Percentiles rank a stretch among this genome's conserved stretches.
phyloP scores from a whole-genome alignment of 2,888 invertebrate genomes.

The Crematogaster levior region DNA sequence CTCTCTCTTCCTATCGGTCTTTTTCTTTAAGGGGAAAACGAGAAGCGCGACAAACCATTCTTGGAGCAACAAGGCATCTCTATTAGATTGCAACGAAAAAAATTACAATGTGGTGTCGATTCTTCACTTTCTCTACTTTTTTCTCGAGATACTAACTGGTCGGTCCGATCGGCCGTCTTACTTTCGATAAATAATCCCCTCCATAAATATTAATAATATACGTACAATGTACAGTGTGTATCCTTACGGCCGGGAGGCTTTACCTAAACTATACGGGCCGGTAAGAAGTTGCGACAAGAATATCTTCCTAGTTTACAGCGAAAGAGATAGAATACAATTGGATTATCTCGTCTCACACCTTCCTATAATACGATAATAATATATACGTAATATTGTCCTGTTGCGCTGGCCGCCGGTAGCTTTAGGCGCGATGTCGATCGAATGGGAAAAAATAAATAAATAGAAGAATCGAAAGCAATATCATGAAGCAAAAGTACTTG shows the following conservation, averaged over 20 bases:
- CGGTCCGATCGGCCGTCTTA: slow-evolving; percentile 18
- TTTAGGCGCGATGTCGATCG: slow-evolving; percentile 62
- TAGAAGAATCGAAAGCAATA: not conserved
- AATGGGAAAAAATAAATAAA: not conserved
- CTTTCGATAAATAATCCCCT: slow-evolving; percentile 65
- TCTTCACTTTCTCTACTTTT: slow-evolving; percentile 19
- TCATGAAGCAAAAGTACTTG: not conserved
- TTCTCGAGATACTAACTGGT: slow-evolving; percentile 29
- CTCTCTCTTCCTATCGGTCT: not conserved
- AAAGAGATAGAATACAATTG: slow-evolving; percentile 43
- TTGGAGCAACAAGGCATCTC: slow-evolving; percentile 34
- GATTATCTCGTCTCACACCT: slow-evolving; percentile 36
- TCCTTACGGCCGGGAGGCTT: slow-evolving; percentile 41
- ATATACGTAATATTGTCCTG: slow-evolving; percentile 81
- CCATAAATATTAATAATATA: slow-evolving; percentile 59
- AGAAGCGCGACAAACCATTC: slow-evolving; percentile 34
- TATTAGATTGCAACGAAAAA: slow-evolving; percentile 31
- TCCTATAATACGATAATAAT: slow-evolving; percentile 53
- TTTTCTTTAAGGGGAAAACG: not conserved
- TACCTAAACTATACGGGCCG: slow-evolving; percentile 19
- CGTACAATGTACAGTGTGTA: slow-evolving; percentile 36
- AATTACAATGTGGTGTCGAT: slow-evolving; percentile 10
- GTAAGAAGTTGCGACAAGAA: slow-evolving; percentile 45
- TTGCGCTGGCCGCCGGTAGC: slow-evolving; percentile 79
- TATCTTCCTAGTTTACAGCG: slow-evolving; percentile 61